Evolutionary conservation across 2,888 invertebrate genomes (phyloP), one percentile per base, ranked within the genome.

Genomic region (Hypselothyrea guttata): DNA sequence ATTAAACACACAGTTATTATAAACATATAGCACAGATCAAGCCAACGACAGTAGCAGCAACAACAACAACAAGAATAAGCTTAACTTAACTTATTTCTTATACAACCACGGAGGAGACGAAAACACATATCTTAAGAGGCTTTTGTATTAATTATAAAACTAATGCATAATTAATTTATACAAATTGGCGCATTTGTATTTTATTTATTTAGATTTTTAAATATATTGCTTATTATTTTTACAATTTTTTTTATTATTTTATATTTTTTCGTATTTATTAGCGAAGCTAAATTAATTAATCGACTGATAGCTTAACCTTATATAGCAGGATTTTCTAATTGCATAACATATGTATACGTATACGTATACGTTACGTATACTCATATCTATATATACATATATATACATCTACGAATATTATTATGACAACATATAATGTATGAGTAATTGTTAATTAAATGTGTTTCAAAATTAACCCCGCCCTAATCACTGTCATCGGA

Each of bases 251-350:
- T 38, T 12, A 15, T 55, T 13, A 35, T 44, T 51, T 41, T 2
- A 16, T 34, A 8, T 46, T 34, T 35, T 56, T 4, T 57, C 45
- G 31, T 57, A 52, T 67, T 62, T 54, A 48, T 58, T 72, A 71
- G 60, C 72, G 62, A 72, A 83, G 67, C 72, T 78, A 81, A 76
- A 72, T 86, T 82, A 73, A 84, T 78, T 84, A 86, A 86, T 71
- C 75, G 87, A 88, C 88, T 87, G 88, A 88, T 88, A 88, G 88
- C 78, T 87, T 88, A 88, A 87, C 84, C 76, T 74, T 78, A 75
- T 57, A 70, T 73, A 68, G 71, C 62, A 77, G 70, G 63, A 83
- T 71, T 79, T 70, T 78, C 49, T 44, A 61, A 73, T 81, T 67
- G 65, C 33, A 47, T 42, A 71, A 9, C 16, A 56, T 60, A 55